A percentile compares a stretch with the other conserved stretches of the same genome.
Evolutionary conservation across 2,797 vertebrate species (phyloP).

Genomic region (Hephaestus fuliginosus): DNA sequence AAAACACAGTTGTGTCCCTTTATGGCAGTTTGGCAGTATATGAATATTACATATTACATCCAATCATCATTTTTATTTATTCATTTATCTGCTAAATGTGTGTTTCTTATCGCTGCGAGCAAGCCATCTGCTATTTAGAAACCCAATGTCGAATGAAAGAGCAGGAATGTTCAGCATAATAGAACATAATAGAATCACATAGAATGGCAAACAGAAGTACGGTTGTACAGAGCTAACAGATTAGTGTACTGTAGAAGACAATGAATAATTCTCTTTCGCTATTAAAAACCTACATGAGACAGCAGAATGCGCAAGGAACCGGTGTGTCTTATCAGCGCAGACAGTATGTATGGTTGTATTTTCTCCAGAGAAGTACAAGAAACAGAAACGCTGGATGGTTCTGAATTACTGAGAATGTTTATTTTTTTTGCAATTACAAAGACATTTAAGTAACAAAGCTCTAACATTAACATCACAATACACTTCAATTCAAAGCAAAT

Average conservation of each 20-base stretch:
- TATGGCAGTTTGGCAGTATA: constrained; percentile 45
- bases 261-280: constrained; percentile 68
- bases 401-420: constrained; percentile 24
- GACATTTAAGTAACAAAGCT: constrained; percentile 51
- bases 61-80: constrained; percentile 67
- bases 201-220: constrained; percentile 56
- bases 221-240: constrained; percentile 65
- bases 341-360: constrained; percentile 65
- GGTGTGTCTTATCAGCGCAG: constrained; percentile 72
- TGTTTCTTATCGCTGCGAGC: constrained; percentile 71
- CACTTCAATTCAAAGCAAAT: constrained; percentile 41
- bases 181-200: constrained; percentile 66
- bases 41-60: constrained; percentile 66
- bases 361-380: constrained; percentile 45
- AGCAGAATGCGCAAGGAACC: constrained; percentile 49
- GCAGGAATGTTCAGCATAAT: constrained; percentile 63
- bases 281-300: constrained; percentile 62
- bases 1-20: constrained; percentile 41
- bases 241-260: constrained; percentile 70
- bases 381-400: constrained; percentile 33
- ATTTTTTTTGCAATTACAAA: constrained; percentile 36
- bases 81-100: constrained; percentile 69
- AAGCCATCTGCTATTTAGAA: constrained; percentile 70
- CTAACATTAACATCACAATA: constrained; percentile 65
- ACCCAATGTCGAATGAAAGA: constrained; percentile 56